A percentile compares a stretch with the other conserved stretches of the same genome.
Conservation (phyloP, 2,888 invertebrate genomes). For the Drosophila anomelani region DNA sequence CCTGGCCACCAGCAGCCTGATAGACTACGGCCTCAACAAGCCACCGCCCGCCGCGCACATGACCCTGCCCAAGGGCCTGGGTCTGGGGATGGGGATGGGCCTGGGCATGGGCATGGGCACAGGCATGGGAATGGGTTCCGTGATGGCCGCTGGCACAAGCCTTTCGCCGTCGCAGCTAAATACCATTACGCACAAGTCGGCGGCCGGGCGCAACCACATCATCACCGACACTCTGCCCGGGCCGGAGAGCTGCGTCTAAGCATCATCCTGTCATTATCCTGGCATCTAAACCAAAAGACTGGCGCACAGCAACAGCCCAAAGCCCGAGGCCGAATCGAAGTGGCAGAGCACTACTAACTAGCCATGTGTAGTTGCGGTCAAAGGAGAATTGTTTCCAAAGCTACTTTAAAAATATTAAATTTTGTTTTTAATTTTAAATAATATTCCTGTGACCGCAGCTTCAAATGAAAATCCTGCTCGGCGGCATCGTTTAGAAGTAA, state of each 20-base stretch:
- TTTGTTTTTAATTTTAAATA: no score
- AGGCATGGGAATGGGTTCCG: constrained; percentile 49
- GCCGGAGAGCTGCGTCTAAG: constrained; percentile 94
- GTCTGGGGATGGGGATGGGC: constrained; percentile 66
- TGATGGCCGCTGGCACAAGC: constrained; percentile 55
- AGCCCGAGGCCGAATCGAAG: constrained; percentile 37
- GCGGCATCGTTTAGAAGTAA: constrained; percentile 48
- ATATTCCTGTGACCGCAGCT: not conserved
- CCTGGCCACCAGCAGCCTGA: constrained; percentile 83
- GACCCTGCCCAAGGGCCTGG: constrained; percentile 81
- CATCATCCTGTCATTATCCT: constrained; percentile 46
- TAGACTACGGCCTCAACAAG: constrained; percentile 83
- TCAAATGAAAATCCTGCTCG: constrained; percentile 28
- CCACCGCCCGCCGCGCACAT: constrained; percentile 76
- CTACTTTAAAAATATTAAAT: not conserved
- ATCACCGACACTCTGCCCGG: constrained; percentile 94
- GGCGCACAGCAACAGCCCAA: constrained; percentile 71
- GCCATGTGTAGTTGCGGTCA: constrained; percentile 16
- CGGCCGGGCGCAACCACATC: constrained; percentile 89
- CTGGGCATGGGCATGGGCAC: constrained; percentile 45
- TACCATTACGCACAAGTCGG: constrained; percentile 83
- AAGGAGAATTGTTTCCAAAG: not conserved
- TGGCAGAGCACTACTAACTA: constrained; percentile 35
- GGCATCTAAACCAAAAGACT: constrained; percentile 75
- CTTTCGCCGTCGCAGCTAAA: constrained; percentile 73